Evolutionary conservation across 2,113 vertebrate species (phyloP).

Genomic region (Plestiodon gilberti): DNA sequence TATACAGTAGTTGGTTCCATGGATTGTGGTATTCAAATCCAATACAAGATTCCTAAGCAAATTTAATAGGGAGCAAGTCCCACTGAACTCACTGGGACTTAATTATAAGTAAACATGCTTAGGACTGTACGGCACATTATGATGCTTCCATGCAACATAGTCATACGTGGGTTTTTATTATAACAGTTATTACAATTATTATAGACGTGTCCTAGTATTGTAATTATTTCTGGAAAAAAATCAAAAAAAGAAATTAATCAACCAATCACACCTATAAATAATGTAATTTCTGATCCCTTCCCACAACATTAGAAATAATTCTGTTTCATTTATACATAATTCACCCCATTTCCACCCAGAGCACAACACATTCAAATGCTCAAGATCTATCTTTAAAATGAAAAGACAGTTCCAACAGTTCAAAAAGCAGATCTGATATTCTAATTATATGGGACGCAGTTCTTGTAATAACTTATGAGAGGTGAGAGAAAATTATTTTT

Average conservation of each 20-base stretch:
- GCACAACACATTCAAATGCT: not conserved
- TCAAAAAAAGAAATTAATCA: not conserved
- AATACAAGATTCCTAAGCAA: not conserved
- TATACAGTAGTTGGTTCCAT: no score
- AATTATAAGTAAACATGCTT: not conserved
- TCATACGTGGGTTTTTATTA: not conserved
- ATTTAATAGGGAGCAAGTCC: no score
- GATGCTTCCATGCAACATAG: not conserved
- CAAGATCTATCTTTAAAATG: not conserved
- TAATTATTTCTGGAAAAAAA: not conserved
- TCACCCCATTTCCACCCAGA: not conserved
- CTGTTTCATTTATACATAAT: not conserved
- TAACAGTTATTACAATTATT: not conserved
- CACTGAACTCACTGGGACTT: no score
- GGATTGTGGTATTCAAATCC: not conserved
- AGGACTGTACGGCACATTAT: not conserved
- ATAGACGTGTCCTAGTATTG: not conserved
- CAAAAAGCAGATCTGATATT: not conserved
- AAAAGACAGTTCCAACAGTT: conserved; percentile 16
- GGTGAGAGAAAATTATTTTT: no score
- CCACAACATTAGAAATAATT: not conserved
- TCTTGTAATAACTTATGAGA: no score
- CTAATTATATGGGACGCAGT: not conserved
- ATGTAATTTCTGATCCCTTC: not conserved
- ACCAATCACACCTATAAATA: not conserved